Evolutionary conservation across 2,113 vertebrate genomes (phyloP), one percentile per base, ranked within the genome.

Genomic region (Gracilinanus agilis): DNA sequence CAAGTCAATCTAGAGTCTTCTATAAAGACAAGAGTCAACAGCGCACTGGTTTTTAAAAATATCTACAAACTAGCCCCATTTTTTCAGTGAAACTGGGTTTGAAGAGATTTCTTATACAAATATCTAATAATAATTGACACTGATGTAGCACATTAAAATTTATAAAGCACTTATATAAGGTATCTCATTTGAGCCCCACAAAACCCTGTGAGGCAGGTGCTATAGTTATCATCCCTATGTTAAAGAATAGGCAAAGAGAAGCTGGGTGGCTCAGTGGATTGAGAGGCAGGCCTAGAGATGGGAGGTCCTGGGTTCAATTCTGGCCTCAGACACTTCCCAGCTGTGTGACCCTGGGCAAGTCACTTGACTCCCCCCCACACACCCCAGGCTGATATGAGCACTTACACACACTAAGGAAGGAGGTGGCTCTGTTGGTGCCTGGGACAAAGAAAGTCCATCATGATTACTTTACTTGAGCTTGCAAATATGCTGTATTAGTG

Each of bases 401-500:
- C 27, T 67, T 27, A 67, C 29, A 67, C 27, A 67, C 29, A 67
- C 27, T 55, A 55, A 55, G 55, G 55, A 55, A 55, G 19, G 55
- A 55, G 21, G 3, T 55, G 55, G 44, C 40, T 89, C 56, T 91
- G 54, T n/a, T 34, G 13, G 53, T 94, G 0, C 53, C 67, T 29
- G 55, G 29, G 56, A 91, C 88, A 56, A 89, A 88, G 29, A 91
- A 96, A 53, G 53, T 55, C 29, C 10, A 83, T 27, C 92, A 24
- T 53, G 40, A 93, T 55, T 12, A 75, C n/a, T 67, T 67, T 92
- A 90, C 40, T 94, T 19, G 89, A 53, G 40, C 44, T 94, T 94
- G 90, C 67, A 92, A 95, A 96, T 34, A 95, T 53, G 56, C 91
- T 92, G 91, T 90, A 89, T 92, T 7, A 75, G 58, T 24, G 90